These are phyloP conservation scores for Lordiphosa andalusiaca DNA, from an alignment of 2,888 invertebrate species.

Conservation along the genomic window DNA sequence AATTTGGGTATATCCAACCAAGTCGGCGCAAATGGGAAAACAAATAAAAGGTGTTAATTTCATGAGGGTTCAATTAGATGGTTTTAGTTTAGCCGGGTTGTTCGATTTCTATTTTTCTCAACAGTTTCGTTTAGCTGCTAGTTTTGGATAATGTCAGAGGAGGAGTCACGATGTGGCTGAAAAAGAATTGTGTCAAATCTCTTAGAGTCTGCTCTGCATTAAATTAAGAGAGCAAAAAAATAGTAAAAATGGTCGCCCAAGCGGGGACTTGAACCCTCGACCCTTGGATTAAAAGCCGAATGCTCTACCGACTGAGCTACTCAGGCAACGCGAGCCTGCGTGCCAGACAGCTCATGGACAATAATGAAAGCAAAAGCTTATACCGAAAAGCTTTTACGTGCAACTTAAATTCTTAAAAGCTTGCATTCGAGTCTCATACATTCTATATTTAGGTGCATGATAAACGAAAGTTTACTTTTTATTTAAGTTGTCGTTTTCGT, in stretches of 20 bases:
- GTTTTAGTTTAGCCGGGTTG: slow-evolving; percentile 28
- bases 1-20: slow-evolving; percentile 63
- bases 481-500: too few species aligned
- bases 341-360: slow-evolving; percentile 5
- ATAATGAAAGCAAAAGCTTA: not conserved
- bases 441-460: not conserved
- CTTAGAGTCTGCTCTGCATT: too few species aligned
- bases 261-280: slow-evolving; percentile 81
- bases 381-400: not conserved
- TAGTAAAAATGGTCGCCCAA: slow-evolving; percentile 75
- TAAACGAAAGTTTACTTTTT: not conserved
- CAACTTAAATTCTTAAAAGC: not conserved
- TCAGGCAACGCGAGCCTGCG: slow-evolving; percentile 13
- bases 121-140: slow-evolving; percentile 12
- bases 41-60: slow-evolving; percentile 78
- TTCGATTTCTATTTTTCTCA: slow-evolving; percentile 49
- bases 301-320: slow-evolving; percentile 81
- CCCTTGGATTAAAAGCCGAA: slow-evolving; percentile 81
- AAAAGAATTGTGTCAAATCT: slow-evolving; percentile 1
- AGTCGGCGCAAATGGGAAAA: slow-evolving; percentile 63
- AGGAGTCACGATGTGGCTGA: not conserved
- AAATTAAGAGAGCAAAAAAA: not conserved
- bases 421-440: not conserved
- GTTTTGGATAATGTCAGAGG: slow-evolving; percentile 14
- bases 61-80: slow-evolving; percentile 78